phyloP scores from a whole-genome alignment of 1,140 invertebrate species.

The Sycophila sp. region DNA sequence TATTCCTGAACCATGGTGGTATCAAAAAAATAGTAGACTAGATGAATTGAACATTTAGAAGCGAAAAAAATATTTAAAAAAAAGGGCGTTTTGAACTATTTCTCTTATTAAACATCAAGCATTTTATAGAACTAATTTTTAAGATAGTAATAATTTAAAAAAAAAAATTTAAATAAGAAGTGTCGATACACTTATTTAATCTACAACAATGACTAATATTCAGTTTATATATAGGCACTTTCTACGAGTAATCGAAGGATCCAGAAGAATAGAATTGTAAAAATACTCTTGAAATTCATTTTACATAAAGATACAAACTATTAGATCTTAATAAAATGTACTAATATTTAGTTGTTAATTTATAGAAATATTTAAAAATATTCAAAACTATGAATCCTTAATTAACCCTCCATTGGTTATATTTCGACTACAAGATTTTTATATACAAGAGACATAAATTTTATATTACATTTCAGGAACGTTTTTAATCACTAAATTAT shows the following conservation, averaged over 20 bases:
- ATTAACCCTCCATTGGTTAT: not conserved
- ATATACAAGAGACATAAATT: slow-evolving; percentile 17
- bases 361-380: slow-evolving; percentile 33
- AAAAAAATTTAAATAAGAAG: slow-evolving; percentile 49
- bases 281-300: slow-evolving; percentile 14
- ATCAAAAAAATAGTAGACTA: slow-evolving; percentile 29
- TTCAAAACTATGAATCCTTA: slow-evolving; percentile 15
- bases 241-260: slow-evolving; percentile 57
- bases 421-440: not conserved
- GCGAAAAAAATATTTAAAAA: too few species aligned
- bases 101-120: slow-evolving; percentile 11
- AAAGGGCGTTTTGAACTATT: slow-evolving; percentile 32
- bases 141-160: too few species aligned
- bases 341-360: slow-evolving; percentile 29
- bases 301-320: slow-evolving; percentile 22
- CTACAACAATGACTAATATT: slow-evolving; percentile 41
- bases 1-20: slow-evolving; percentile 29
- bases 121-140: slow-evolving; percentile 3
- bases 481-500: too few species aligned
- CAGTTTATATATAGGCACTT: slow-evolving; percentile 63
- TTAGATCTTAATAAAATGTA: too few species aligned
- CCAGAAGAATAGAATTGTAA: slow-evolving; percentile 4
- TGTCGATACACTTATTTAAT: slow-evolving; percentile 43
- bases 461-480: slow-evolving; percentile 13
- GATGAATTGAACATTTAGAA: slow-evolving; percentile 2